Percentiles rank a stretch among this genome's conserved stretches.
Conservation (phyloP, 2,888 invertebrate genomes). For the Trissolcus brochymenae region DNA sequence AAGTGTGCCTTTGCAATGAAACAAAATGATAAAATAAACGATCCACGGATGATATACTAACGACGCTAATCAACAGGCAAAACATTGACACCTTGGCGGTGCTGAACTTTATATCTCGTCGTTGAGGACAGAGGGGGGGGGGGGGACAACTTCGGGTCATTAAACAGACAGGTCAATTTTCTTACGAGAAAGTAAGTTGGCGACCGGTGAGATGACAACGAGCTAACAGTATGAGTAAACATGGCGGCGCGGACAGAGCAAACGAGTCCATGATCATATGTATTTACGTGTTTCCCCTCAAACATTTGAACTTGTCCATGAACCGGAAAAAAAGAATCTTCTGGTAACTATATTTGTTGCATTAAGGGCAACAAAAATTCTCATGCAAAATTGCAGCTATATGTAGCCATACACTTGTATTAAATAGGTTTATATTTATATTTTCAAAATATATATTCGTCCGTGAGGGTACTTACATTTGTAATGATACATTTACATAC, state of each 20-base stretch:
- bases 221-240: constrained; percentile 74
- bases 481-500: too few relatives aligned
- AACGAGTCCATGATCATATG: constrained; percentile 67
- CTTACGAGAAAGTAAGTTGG: constrained; percentile 71
- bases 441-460: too few relatives aligned
- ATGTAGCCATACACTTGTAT: too few relatives aligned
- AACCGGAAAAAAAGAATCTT: constrained; percentile 49
- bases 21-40: constrained; percentile 37
- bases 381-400: neutral
- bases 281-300: constrained; percentile 75
- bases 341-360: constrained; percentile 52
- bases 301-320: constrained; percentile 66
- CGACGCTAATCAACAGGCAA: constrained; percentile 69
- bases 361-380: constrained; percentile 61
- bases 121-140: constrained; percentile 56
- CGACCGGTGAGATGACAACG: constrained; percentile 72
- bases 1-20: constrained; percentile 32
- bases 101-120: constrained; percentile 63
- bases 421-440: too few relatives aligned
- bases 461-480: too few relatives aligned
- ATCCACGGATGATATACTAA: constrained; percentile 38
- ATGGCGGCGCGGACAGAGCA: constrained; percentile 73
- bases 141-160: constrained; percentile 62
- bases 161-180: constrained; percentile 69
- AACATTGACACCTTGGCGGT: constrained; percentile 72